These are phyloP conservation scores for Phylloscopus trochilus DNA, from an alignment of 2,113 vertebrate genomes.

Conservation along the genomic window DNA sequence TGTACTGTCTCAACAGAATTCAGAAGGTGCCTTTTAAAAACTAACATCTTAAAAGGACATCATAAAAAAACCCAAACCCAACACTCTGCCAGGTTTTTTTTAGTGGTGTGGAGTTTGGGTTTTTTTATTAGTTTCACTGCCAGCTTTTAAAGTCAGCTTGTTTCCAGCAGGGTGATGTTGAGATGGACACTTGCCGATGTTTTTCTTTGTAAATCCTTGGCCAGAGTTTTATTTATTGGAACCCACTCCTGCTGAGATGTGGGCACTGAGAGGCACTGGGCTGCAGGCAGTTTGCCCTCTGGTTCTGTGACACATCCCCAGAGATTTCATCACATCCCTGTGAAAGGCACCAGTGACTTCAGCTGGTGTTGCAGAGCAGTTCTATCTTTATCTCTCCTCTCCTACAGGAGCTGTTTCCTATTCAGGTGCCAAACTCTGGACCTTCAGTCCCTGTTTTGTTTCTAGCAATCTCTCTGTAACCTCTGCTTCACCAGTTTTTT, in stretches of 20 bases:
- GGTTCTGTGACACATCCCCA: neutral
- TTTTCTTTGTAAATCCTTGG: conserved; percentile 3
- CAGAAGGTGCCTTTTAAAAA: conserved; percentile 29
- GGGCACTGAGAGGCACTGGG: neutral
- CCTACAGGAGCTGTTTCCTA: neutral
- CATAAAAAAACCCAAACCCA: neutral
- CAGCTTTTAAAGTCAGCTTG: neutral
- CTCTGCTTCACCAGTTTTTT: neutral
- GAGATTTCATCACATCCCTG: neutral
- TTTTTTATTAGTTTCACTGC: neutral
- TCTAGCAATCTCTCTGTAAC: neutral
- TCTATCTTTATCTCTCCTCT: conserved; percentile 27
- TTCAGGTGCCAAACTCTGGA: neutral
- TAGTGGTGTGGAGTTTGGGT: neutral
- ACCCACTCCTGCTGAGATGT: neutral
- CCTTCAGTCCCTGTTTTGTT: neutral
- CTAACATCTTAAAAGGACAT: neutral
- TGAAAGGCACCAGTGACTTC: neutral
- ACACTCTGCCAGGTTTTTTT: neutral
- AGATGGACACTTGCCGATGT: neutral
- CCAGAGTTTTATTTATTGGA: neutral
- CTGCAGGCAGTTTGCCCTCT: neutral
- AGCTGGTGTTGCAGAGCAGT: neutral
- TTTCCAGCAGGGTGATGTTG: neutral
- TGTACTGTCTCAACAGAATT: neutral